Evolutionary conservation across 30 jellyfish, hydroid and myxozoan genomes (phyloP).

Genomic region (Mastigias papua): DNA sequence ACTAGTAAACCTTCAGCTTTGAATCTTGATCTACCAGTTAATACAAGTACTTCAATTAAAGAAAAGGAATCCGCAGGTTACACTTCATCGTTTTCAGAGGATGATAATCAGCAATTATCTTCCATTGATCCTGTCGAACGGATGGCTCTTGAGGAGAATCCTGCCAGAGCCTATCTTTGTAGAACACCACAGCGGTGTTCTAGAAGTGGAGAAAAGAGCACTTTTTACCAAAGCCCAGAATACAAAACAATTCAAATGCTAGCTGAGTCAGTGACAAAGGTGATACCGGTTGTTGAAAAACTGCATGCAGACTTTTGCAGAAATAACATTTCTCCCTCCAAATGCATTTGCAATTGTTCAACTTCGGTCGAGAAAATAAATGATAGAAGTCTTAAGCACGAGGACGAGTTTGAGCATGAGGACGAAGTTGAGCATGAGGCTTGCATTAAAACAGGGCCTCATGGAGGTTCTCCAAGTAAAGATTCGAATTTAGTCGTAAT

Average conservation of each 20-base stretch:
- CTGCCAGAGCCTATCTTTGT: background rate
- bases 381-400: background rate
- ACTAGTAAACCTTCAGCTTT: background rate
- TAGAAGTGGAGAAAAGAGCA: background rate
- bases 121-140: background rate
- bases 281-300: conserved; percentile 3
- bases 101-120: background rate
- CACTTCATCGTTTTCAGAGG: background rate
- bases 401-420: background rate
- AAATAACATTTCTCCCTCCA: background rate
- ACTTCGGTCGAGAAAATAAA: too few species aligned
- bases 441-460: too few species aligned
- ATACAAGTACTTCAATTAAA: background rate
- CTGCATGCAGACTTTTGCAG: background rate
- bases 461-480: too few species aligned
- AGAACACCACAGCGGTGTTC: background rate
- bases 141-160: background rate
- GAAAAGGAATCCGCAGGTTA: background rate
- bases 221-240: background rate
- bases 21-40: background rate
- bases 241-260: background rate
- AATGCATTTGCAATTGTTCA: background rate
- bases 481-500: background rate
- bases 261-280: background rate
- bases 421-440: too few species aligned